Conservation (phyloP, 2,797 vertebrate genomes). For the Scolopax rusticola region DNA sequence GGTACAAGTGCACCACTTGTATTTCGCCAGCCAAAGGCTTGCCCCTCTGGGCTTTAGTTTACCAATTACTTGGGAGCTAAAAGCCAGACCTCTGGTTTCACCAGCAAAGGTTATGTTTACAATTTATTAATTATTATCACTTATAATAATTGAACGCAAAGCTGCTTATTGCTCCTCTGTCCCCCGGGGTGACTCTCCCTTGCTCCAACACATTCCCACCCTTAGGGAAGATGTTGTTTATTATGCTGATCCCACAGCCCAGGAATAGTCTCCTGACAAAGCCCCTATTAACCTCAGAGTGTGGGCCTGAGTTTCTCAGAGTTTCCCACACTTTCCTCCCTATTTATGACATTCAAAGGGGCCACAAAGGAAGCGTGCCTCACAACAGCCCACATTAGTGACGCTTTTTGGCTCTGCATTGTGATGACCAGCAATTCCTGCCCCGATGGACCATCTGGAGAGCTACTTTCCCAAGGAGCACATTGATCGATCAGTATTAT, state of each 20-base stretch:
- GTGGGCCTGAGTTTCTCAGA: slow-evolving; percentile 75
- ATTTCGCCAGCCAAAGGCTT: not conserved
- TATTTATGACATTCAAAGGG: slow-evolving; percentile 77
- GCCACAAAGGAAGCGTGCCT: slow-evolving; percentile 84
- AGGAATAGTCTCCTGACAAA: slow-evolving; percentile 63
- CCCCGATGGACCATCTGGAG: slow-evolving; percentile 79
- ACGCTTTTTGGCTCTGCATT: slow-evolving; percentile 66
- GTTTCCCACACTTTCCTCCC: slow-evolving; percentile 83
- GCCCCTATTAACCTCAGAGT: slow-evolving; percentile 73
- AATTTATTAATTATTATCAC: slow-evolving; percentile 68
- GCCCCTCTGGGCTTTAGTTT: not conserved
- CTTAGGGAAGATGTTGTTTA: slow-evolving; percentile 53
- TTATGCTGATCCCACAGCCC: slow-evolving; percentile 70
- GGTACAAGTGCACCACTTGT: not conserved
- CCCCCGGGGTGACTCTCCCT: slow-evolving; percentile 20
- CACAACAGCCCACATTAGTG: slow-evolving; percentile 75
- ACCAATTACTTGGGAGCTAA: not conserved
- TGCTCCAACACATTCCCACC: slow-evolving; percentile 53
- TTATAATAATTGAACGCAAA: slow-evolving; percentile 34
- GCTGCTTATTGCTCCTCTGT: not conserved
- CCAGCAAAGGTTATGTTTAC: slow-evolving; percentile 50
- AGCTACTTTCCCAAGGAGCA: slow-evolving; percentile 72
- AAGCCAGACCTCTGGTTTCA: not conserved
- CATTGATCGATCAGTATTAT: slow-evolving; percentile 74
- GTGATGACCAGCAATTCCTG: slow-evolving; percentile 72